Base-by-base conservation (phyloP, 2,113 vertebrate genomes). In the Anhinga anhinga region DNA sequence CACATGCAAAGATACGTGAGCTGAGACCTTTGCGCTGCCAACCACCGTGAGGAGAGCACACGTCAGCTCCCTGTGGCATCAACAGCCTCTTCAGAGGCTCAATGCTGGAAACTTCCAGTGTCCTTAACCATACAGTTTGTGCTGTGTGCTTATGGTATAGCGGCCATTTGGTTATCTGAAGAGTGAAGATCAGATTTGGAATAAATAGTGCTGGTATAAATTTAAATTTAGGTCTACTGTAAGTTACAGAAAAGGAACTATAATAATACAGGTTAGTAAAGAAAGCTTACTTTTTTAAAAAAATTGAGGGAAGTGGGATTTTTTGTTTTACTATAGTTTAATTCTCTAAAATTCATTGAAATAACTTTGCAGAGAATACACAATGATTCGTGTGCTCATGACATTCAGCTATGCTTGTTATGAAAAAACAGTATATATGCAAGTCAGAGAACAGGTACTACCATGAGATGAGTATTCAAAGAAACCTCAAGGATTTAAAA, bases 41-140 rank as follows among this genome's bases (percentile, higher is more conserved):
- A 40, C 10, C 61, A 7, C 62, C 0, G 0, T 1, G 30, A 58
- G 30, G 27, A 34, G 74, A 36, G 2, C n/a, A 15, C 11, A 2
- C 6, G 13, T 2, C 44, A 19, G 22, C 36, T 38, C 5, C 42
- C n/a, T 18, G 55, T 2, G 11, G 7, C 10, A 29, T 3, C 74
- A 7, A 2, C 15, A n/a, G 58, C 49, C 45, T 14, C 45, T 44
- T 5, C 0, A 7, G 30, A 40, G 15, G 11, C 63, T 25, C 76
- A 10, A 0, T 2, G 25, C 17, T 5, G 1, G 45, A 23, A 16
- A 12, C 15, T 5, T 11, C 0, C 26, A 5, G 36, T 8, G 23
- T 15, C 67, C 20, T 55, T 3, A 23, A 11, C 34, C 19, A 2
- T 2, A 53, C n/a, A 5, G 3, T 3, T 66, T 61, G 50, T 65